Conservation (phyloP, 2,797 vertebrate genomes). For the Picus viridis region DNA sequence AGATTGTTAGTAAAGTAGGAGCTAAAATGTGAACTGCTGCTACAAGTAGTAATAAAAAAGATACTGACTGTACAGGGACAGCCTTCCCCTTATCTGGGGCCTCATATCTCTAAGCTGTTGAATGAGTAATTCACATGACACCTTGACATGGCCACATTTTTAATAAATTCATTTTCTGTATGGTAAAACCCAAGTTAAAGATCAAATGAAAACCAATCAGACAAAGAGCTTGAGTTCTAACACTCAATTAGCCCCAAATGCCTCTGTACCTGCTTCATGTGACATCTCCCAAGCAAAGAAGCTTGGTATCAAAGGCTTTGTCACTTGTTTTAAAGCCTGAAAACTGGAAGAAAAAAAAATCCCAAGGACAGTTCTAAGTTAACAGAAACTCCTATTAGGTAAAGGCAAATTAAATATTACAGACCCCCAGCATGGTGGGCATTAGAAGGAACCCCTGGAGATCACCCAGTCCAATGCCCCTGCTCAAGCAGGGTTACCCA, state of each 20-base stretch:
- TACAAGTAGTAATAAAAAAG: background rate
- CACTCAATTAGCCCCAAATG: background rate
- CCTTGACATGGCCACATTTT: background rate
- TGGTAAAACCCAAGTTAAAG: background rate
- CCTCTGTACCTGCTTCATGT: background rate
- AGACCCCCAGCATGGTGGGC: background rate
- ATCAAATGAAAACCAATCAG: background rate
- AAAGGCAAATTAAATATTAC: background rate
- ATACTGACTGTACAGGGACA: background rate
- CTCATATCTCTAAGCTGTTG: background rate
- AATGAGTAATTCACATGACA: conserved; percentile 29
- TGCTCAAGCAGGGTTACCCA: too few relatives aligned
- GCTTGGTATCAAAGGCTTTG: background rate
- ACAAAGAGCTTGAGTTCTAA: background rate
- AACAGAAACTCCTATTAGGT: background rate
- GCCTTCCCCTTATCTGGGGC: background rate
- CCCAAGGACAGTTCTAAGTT: background rate
- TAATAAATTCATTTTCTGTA: background rate
- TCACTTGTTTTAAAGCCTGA: background rate
- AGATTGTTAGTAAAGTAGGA: background rate
- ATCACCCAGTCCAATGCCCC: too few relatives aligned
- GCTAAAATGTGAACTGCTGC: background rate
- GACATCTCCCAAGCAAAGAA: background rate
- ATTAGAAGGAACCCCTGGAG: too few relatives aligned
- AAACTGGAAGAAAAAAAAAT: background rate